phyloP scores from a whole-genome alignment of 2,888 invertebrate genomes.

The Lasioglossum malachurum region DNA sequence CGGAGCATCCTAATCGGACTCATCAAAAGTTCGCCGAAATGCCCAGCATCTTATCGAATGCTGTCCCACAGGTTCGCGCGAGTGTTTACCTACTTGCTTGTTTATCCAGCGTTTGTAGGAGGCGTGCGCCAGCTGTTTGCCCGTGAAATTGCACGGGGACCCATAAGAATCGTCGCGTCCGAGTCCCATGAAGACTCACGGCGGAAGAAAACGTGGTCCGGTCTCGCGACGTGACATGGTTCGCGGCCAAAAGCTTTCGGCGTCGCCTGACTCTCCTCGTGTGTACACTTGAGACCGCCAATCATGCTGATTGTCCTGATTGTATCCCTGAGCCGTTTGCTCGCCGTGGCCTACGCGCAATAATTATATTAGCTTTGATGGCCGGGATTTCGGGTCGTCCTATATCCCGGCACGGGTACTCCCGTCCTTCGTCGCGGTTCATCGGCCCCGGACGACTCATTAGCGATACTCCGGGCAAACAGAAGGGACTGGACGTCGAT shows the following conservation, averaged over 20 bases:
- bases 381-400: constrained; percentile 61
- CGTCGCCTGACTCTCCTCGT: constrained; percentile 53
- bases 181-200: constrained; percentile 24
- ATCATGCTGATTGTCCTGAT: constrained; percentile 81
- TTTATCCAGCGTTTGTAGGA: not conserved
- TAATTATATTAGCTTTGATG: constrained; percentile 81
- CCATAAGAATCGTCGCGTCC: not conserved
- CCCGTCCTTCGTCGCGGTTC: constrained; percentile 58
- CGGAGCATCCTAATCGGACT: not conserved
- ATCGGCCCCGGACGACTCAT: constrained; percentile 72
- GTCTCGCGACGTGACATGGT: constrained; percentile 58
- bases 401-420: constrained; percentile 38
- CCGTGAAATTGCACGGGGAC: not conserved
- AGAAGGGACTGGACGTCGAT: constrained; percentile 55
- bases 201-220: not conserved
- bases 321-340: constrained; percentile 77
- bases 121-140: not conserved
- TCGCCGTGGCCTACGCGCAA: constrained; percentile 73
- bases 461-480: constrained; percentile 75
- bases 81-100: not conserved
- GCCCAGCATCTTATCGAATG: not conserved
- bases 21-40: not conserved
- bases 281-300: constrained; percentile 78
- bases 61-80: not conserved
- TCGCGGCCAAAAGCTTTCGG: constrained; percentile 70